Evolutionary conservation across 2,888 invertebrate species (phyloP), one percentile per base, ranked within the genome.

Genomic region (Invenusta paracnida): DNA sequence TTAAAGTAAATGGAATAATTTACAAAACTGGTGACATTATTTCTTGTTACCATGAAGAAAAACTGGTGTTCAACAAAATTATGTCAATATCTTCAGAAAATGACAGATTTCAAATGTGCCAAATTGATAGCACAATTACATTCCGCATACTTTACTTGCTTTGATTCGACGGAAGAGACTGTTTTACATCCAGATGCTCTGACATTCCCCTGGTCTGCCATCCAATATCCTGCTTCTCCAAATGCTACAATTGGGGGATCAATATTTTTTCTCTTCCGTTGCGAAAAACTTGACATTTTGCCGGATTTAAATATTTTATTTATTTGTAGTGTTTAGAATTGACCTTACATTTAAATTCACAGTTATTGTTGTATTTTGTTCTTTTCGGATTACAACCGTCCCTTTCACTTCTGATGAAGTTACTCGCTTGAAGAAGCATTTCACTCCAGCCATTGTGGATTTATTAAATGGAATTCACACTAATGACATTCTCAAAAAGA

Each of bases 1-100:
- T 23, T 30, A 82, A 11, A 27, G 29, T 82, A 5, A 29, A 82
- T 29, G 82, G 82, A 27, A 30, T 82, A 2, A 2, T 30, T 17
- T 82, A 82, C 27, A 82, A 82, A 27, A 2, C 23, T 29, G 82
- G 82, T 2, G 82, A 82, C 27, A 82, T 82, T 17, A 82, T 82
- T 29, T 5, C 82, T 29, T 5, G 5, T 30, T 82, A 29, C 23
- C 5, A 29, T 5, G 23, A 82, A 5, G 82, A 30, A 2, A 82
- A 82, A 23, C 82, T 82, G 2, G 23, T 29, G 27, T 82, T 82
- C 23, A 2, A 82, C 31, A 29, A 29, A 23, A 82, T 82, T 27
- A 17, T 11, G 48, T 48, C 5, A 11, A 11, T 82, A 2, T 82
- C 30, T 82, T 25, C 31, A 82, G 17, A 73, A 73, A 73, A 73